phyloP scores from a whole-genome alignment of 1,140 invertebrate species.

The Nautilus pompilius region DNA sequence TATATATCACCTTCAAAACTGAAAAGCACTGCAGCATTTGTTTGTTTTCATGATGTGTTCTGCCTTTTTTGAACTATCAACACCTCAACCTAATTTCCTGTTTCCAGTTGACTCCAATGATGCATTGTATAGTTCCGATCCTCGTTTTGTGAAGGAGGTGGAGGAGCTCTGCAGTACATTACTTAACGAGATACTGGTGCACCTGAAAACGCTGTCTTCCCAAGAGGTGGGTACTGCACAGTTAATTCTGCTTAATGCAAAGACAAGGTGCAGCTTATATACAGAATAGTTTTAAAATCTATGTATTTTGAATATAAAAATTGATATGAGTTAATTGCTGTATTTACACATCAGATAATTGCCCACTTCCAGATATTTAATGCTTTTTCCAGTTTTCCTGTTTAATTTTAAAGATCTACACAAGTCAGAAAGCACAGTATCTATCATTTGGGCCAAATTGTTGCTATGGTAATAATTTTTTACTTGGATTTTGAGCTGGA shows the following conservation, averaged over 20 bases:
- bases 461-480: too few relatives aligned
- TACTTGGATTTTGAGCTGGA: too few relatives aligned
- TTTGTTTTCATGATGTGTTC: background rate
- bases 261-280: too few relatives aligned
- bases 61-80: background rate
- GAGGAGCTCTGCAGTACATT: conserved; percentile 75
- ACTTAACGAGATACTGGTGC: conserved; percentile 72
- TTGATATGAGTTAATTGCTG: background rate
- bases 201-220: conserved; percentile 61
- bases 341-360: background rate
- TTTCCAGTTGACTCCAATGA: conserved; percentile 88
- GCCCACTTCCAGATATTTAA: background rate
- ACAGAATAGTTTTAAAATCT: background rate
- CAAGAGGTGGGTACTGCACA: conserved; percentile 40
- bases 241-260: too few relatives aligned
- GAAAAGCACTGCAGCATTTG: background rate
- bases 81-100: conserved; percentile 1
- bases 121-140: conserved; percentile 83
- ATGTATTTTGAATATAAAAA: background rate
- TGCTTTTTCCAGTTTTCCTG: too few relatives aligned
- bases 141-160: conserved; percentile 78
- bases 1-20: background rate
- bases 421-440: too few relatives aligned
- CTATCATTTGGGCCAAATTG: too few relatives aligned
- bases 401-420: too few relatives aligned